phyloP scores from a whole-genome alignment of 2,888 invertebrate genomes.

The Dorcus parallelipipedus region DNA sequence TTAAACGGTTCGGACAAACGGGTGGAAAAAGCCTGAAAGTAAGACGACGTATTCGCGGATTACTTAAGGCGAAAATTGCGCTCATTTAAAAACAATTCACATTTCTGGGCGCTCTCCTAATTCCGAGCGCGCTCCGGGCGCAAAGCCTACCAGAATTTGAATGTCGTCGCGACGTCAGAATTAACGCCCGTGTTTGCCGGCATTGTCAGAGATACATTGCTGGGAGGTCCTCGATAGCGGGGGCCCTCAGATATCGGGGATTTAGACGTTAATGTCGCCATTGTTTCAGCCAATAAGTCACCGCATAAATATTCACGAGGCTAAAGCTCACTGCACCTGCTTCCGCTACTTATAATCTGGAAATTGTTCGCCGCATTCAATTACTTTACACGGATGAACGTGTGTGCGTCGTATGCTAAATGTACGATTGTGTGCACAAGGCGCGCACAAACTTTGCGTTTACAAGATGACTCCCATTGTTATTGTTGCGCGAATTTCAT shows the following conservation, averaged over 20 bases:
- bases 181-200: constrained; percentile 10
- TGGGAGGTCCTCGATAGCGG: constrained; percentile 18
- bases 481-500: too few species aligned
- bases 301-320: constrained; percentile 38
- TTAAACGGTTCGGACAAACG: too few species aligned
- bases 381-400: too few species aligned
- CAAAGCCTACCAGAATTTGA: constrained; percentile 14
- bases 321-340: constrained; percentile 34
- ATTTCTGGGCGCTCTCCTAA: not conserved
- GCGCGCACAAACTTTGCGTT: too few species aligned
- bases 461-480: too few species aligned
- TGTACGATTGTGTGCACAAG: too few species aligned
- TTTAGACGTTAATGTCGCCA: constrained; percentile 31
- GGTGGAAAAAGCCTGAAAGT: too few species aligned
- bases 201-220: constrained; percentile 28
- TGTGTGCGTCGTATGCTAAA: too few species aligned
- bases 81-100: too few species aligned
- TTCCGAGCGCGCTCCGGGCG: constrained; percentile 8
- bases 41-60: too few species aligned
- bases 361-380: not conserved
- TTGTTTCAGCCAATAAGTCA: constrained; percentile 38
- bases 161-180: constrained; percentile 20
- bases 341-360: constrained; percentile 17
- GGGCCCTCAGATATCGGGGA: constrained; percentile 26
- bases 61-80: too few species aligned